A percentile compares a stretch with the other conserved stretches of the same genome.
These are phyloP conservation scores for Diorhabda sublineata DNA, from an alignment of 1,140 invertebrate genomes.

Conservation along the genomic window DNA sequence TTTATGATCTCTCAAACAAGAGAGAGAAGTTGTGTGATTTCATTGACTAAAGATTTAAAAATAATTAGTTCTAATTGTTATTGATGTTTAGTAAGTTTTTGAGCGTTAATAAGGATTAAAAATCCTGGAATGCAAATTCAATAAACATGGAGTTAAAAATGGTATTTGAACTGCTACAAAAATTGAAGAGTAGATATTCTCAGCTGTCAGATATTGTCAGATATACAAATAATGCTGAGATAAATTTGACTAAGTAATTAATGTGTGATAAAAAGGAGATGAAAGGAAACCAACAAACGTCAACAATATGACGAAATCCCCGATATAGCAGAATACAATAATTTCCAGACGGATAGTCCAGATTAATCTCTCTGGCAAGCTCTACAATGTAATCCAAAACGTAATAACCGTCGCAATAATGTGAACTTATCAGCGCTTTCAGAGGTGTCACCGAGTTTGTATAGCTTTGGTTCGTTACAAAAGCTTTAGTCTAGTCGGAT, in stretches of 20 bases:
- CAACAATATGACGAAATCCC: background rate
- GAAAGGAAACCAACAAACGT: slow-evolving; percentile 10
- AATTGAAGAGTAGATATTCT: no score
- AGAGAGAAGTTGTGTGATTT: no score
- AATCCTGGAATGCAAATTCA: no score
- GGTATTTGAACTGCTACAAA: no score
- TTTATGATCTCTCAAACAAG: no score
- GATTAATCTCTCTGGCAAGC: slow-evolving; percentile 11
- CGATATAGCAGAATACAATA: slow-evolving; percentile 9
- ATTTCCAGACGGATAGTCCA: slow-evolving; percentile 15
- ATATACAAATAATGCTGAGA: no score
- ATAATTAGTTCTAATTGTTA: no score
- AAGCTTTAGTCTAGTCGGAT: slow-evolving; percentile 20
- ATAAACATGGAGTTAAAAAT: no score
- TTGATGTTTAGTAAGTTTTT: no score
- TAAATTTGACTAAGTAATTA: background rate
- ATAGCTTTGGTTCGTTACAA: slow-evolving; percentile 15
- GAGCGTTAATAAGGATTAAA: no score
- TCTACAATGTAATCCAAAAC: slow-evolving; percentile 21
- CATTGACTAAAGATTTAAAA: no score
- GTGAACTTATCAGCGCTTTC: slow-evolving; percentile 20
- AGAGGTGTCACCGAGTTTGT: slow-evolving; percentile 21
- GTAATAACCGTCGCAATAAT: slow-evolving; percentile 22
- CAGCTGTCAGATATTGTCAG: no score
- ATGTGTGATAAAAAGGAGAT: background rate